Evolutionary conservation across 2,888 invertebrate genomes (phyloP), one percentile per base, ranked within the genome.

Genomic region (Enchytraeus crypticus): DNA sequence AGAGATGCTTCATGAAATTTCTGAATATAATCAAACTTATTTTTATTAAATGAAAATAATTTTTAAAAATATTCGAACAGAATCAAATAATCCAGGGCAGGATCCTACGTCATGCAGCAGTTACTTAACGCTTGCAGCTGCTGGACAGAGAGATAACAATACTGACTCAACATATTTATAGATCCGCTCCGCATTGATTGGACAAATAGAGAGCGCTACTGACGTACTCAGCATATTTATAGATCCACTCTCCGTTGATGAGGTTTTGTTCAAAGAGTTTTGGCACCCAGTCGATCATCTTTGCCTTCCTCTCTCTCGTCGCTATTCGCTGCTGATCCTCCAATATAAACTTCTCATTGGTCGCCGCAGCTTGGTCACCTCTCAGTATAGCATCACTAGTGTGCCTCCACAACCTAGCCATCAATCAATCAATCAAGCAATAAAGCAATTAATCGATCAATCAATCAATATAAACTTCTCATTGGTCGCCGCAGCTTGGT

Each of bases 391-490:
- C 92, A 59, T 86, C 85, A 0, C 91, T 89, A 0, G 95, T 93
- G 68, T 86, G 86, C 46, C 84, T 80, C 95, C 93, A 95, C 1
- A 95, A 82, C 69, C 80, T 80, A 65, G 32, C 66, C 57, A 29
- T 23, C 30, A 32, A 27, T 18, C 27, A 43, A 27, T 30, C 2
- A 45, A 55, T 33, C 21, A 55, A 26, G 8, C 21, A 29, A 8
- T 29, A 18, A n/a, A 3, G 32, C n/a, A n/a, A n/a, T n/a, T n/a
- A n/a, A n/a, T n/a, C n/a, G n/a, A n/a, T n/a, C n/a, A n/a, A n/a
- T n/a, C n/a, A n/a, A n/a, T n/a, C n/a, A 95, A 82, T 47, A 86
- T 82, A 0, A 90, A 92, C 81, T 95, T 95, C 74, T 92, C 89
- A 62, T 61, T 32, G 0, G 95, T 95, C 0, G 95, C 95, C 1